phyloP scores from a whole-genome alignment of 1,140 invertebrate species.

The Ostrea denselamellosa region DNA sequence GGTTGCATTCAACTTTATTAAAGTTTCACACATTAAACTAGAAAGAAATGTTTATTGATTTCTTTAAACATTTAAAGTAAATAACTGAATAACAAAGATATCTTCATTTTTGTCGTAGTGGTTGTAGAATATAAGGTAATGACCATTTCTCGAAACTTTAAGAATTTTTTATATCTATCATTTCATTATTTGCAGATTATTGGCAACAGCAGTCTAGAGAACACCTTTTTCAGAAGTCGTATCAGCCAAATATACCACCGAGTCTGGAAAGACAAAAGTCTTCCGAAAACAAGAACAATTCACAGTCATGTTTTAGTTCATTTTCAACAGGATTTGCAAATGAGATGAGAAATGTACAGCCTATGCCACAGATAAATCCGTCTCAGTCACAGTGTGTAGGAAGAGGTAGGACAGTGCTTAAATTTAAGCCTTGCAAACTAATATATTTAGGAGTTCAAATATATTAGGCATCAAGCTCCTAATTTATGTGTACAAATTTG shows the following conservation, averaged over 20 bases:
- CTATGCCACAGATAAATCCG: not conserved
- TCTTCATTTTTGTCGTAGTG: too few relatives aligned
- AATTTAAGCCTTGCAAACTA: too few relatives aligned
- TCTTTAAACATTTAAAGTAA: too few relatives aligned
- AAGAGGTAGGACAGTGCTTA: not conserved
- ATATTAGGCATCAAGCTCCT: too few relatives aligned
- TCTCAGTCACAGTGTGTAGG: not conserved
- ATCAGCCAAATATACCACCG: not conserved
- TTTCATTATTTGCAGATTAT: not conserved
- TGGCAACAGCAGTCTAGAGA: not conserved
- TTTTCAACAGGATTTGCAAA: not conserved
- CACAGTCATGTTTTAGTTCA: not conserved
- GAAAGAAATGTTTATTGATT: too few relatives aligned
- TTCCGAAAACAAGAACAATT: not conserved
- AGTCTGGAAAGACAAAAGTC: slow-evolving; percentile 2
- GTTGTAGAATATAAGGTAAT: too few relatives aligned
- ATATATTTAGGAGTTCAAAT: too few relatives aligned
- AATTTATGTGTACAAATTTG: too few relatives aligned
- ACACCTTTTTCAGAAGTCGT: not conserved
- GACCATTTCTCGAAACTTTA: not conserved
- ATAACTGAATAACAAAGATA: too few relatives aligned
- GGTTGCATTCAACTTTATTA: not conserved
- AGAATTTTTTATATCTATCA: not conserved
- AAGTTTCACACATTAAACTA: too few relatives aligned
- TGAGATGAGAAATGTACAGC: not conserved